These are phyloP conservation scores for Mycalesis mineus DNA, from an alignment of 2,888 invertebrate genomes.

Conservation along the genomic window DNA sequence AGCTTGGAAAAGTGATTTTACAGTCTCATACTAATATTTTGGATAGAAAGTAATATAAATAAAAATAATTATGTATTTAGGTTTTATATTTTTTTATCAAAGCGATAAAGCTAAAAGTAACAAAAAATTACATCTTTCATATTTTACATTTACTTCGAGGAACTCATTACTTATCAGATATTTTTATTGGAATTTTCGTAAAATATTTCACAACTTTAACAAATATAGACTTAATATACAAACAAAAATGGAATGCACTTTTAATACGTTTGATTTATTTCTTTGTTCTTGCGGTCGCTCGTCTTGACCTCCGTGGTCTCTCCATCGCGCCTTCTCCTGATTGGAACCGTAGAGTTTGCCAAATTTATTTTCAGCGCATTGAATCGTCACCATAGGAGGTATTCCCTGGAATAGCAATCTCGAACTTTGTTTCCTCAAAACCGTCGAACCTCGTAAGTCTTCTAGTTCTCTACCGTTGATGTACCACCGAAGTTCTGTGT, in stretches of 20 bases:
- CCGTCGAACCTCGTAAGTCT: constrained; percentile 47
- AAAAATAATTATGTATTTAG: too few species aligned
- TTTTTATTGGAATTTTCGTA: neutral
- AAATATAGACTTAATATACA: constrained; percentile 21
- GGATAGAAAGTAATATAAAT: too few species aligned
- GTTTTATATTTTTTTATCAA: too few species aligned
- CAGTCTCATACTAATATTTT: too few species aligned
- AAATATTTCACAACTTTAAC: constrained; percentile 23
- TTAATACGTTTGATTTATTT: constrained; percentile 31
- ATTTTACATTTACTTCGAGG: constrained; percentile 4
- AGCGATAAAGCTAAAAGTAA: too few species aligned
- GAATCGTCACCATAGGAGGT: constrained; percentile 69
- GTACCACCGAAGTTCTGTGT: constrained; percentile 63
- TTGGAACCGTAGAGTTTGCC: constrained; percentile 66
- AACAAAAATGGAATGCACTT: constrained; percentile 29
- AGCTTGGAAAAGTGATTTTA: too few species aligned
- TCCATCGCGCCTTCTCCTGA: constrained; percentile 53
- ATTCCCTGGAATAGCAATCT: constrained; percentile 58
- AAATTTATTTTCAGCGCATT: constrained; percentile 69
- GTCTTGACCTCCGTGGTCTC: constrained; percentile 34
- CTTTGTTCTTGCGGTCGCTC: constrained; percentile 41
- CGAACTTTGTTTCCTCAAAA: constrained; percentile 47
- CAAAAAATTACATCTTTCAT: too few species aligned
- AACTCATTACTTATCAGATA: constrained; percentile 4
- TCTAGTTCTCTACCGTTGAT: constrained; percentile 55